Evolutionary conservation across 1,140 invertebrate genomes (phyloP), one percentile per base, ranked within the genome.

Genomic region (Camponotus pennsylvanicus): DNA sequence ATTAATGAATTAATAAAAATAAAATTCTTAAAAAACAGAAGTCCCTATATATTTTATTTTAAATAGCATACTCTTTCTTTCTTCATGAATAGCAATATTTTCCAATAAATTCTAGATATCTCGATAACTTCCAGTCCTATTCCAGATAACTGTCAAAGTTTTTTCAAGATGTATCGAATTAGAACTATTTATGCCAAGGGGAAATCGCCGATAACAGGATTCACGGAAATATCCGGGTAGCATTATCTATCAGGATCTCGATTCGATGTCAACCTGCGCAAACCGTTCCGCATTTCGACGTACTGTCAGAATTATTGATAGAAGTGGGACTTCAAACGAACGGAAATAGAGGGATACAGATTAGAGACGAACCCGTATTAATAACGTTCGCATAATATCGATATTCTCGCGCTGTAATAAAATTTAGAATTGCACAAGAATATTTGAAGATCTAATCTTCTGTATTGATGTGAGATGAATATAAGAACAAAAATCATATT

Each of bases 251-350:
- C 55, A 84, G 63, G 11, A 76, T 75, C 63, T 63, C 66, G 32
- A 15, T 52, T 52, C 34, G 45, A 52, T 18, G 69, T 86, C 78
- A 67, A 49, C 37, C 55, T 15, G 34, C 15, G 57, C n/a, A 27
- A 86, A 18, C 49, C 3, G 61, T 63, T 84, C 59, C 27, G 21
- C 55, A 34, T 73, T 82, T 59, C 67, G 18, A 82, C 67, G 21
- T 45, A 49, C 45, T 84, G 71, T 75, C 86, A 69, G 63, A 21
- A 77, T 84, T 84, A 87, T 84, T 76, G 64, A 87, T 87, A 61
- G 79, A 69, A 84, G 49, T 49, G 6, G 32, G 3, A 57, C 67
- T 49, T 32, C 52, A 52, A 63, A 13, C 52, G 32, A 3, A 40
- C 52, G 61, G 49, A 57, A 82, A 76, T 84, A 49, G 18, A 49